These are phyloP conservation scores for Varanus salvator DNA, from an alignment of 2,113 vertebrate species.

Conservation along the genomic window DNA sequence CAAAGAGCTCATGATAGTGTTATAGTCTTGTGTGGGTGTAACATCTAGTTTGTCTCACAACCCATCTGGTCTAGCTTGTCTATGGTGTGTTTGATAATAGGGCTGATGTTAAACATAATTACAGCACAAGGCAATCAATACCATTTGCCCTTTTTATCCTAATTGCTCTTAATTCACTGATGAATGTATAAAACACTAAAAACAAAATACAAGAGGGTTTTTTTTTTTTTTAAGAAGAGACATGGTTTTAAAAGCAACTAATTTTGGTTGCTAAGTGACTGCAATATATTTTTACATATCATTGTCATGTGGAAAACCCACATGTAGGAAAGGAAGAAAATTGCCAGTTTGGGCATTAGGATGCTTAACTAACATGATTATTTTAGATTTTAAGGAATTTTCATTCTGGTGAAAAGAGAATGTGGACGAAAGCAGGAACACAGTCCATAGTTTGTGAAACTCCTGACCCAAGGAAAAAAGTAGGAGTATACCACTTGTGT, in stretches of 20 bases:
- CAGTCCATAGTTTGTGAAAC: not conserved
- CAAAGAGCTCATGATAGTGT: not conserved
- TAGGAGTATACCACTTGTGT: not conserved
- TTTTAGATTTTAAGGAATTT: conserved; percentile 20
- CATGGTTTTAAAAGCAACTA: conserved; percentile 41
- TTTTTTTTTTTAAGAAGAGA: not conserved
- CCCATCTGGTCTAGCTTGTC: not conserved
- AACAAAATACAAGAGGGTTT: not conserved
- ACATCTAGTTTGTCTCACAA: not conserved
- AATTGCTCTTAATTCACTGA: conserved; percentile 20
- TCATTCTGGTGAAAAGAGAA: not conserved
- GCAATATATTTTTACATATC: conserved; percentile 41
- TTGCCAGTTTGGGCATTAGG: conserved; percentile 53
- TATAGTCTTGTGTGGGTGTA: not conserved
- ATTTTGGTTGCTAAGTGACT: conserved; percentile 70
- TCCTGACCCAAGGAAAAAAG: not conserved
- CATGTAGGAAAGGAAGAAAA: conserved; percentile 35
- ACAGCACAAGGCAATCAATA: not conserved
- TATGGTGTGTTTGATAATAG: not conserved
- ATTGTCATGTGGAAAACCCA: conserved; percentile 46
- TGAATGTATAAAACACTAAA: not conserved
- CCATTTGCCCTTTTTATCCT: not conserved
- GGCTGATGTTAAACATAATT: not conserved
- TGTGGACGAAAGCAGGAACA: not conserved
- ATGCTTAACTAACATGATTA: conserved; percentile 33